phyloP scores from a whole-genome alignment of 2,888 invertebrate species.

The Hoplodrina ambigua region DNA sequence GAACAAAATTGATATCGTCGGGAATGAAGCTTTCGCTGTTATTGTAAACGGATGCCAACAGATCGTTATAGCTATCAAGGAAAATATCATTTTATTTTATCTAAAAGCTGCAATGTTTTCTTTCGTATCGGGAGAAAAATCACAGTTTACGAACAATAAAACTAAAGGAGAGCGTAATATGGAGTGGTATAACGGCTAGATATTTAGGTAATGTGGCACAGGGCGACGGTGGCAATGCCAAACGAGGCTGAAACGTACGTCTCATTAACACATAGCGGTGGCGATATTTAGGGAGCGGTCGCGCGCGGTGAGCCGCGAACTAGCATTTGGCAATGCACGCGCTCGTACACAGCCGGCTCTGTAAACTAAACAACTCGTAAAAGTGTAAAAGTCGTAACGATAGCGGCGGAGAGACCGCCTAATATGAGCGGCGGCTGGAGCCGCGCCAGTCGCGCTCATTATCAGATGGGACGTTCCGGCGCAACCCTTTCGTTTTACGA shows the following conservation, averaged over 20 bases:
- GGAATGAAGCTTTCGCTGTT: slow-evolving; percentile 81
- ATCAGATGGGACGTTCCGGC: slow-evolving; percentile 88
- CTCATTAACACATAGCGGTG: slow-evolving; percentile 86
- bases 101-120: slow-evolving; percentile 37
- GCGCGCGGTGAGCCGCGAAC: slow-evolving; percentile 89
- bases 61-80: slow-evolving; percentile 70
- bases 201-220: slow-evolving; percentile 68
- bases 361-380: slow-evolving; percentile 90
- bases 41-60: slow-evolving; percentile 84
- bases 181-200: slow-evolving; percentile 59
- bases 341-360: slow-evolving; percentile 81
- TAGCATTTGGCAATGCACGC: slow-evolving; percentile 88
- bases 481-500: slow-evolving; percentile 90
- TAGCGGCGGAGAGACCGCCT: slow-evolving; percentile 84
- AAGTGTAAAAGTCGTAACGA: slow-evolving; percentile 90
- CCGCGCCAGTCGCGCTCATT: slow-evolving; percentile 88
- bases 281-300: slow-evolving; percentile 84
- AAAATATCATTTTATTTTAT: slow-evolving; percentile 65
- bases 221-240: slow-evolving; percentile 73
- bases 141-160: slow-evolving; percentile 51
- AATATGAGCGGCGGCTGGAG: slow-evolving; percentile 89
- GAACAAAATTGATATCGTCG: slow-evolving; percentile 88
- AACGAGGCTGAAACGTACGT: slow-evolving; percentile 84
- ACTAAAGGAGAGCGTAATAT: slow-evolving; percentile 50
- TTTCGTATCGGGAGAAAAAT: slow-evolving; percentile 38